Evolutionary conservation across 2,797 vertebrate species (phyloP).

Genomic region (Lophotriccus pileatus): DNA sequence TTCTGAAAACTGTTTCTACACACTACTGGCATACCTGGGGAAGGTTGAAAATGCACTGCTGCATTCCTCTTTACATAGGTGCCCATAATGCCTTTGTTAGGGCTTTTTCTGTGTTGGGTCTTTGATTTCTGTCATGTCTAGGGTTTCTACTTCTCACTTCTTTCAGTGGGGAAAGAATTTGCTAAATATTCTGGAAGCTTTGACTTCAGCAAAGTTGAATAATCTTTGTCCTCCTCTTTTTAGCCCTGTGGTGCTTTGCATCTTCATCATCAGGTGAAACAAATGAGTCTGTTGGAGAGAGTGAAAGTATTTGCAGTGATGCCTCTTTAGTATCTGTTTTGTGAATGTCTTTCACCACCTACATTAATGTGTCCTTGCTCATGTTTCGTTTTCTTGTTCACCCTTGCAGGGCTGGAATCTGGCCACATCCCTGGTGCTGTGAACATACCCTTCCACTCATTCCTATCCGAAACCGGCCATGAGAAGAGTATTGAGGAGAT

Average conservation of each 20-base stretch:
- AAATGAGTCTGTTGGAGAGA: not conserved
- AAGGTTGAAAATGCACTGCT: not conserved
- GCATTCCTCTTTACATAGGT: not conserved
- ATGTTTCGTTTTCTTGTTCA: not conserved
- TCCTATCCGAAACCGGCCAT: conserved; percentile 83
- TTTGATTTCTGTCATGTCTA: not conserved
- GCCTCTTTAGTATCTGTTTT: not conserved
- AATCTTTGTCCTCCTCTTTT: not conserved
- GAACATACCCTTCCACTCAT: conserved; percentile 89
- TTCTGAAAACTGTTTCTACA: not conserved
- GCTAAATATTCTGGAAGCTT: not conserved
- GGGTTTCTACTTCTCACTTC: not conserved
- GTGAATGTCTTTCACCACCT: not conserved
- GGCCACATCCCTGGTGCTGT: conserved; percentile 87
- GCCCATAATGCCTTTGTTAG: not conserved
- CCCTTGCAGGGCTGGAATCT: conserved; percentile 77
- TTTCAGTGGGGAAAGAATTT: not conserved
- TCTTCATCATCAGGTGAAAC: not conserved
- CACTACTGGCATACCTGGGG: not conserved
- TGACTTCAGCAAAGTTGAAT: not conserved
- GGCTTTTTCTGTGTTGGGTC: not conserved
- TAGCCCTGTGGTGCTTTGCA: not conserved
- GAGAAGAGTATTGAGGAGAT: conserved; percentile 81
- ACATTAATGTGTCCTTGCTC: not conserved
- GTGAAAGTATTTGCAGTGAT: not conserved